Evolutionary conservation across 1,140 invertebrate species (phyloP).

Genomic region (Brachionus asplanchnoidis): DNA sequence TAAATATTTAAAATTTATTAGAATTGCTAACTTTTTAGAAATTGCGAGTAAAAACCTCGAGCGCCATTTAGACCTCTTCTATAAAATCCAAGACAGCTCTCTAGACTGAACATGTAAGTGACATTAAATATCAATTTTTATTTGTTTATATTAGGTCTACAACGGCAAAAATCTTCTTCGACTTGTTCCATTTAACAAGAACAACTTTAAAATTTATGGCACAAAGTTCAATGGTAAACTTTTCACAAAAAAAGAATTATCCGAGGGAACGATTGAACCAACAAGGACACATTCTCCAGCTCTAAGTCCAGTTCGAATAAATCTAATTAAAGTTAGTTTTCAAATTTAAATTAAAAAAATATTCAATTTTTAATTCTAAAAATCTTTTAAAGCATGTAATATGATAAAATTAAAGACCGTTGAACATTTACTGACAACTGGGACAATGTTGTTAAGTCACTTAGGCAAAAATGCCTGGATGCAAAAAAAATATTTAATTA

Average conservation of each 20-base stretch:
- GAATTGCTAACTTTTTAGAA: neutral
- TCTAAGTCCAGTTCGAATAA: neutral
- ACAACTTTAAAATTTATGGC: neutral
- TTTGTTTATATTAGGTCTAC: no score
- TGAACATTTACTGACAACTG: neutral
- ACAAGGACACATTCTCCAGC: neutral
- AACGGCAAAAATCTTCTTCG: no score
- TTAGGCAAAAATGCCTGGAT: neutral
- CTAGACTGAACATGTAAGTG: neutral
- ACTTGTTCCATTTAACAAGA: neutral
- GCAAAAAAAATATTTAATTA: neutral
- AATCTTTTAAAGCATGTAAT: no score
- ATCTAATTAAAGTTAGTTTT: neutral
- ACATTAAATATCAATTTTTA: no score
- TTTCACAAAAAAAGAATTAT: neutral
- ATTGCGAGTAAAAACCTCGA: neutral
- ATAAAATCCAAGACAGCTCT: neutral
- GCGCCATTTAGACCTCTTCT: neutral
- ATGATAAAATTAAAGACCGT: no score
- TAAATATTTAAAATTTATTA: neutral
- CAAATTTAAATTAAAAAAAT: no score
- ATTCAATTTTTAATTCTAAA: no score
- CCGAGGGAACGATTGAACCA: neutral
- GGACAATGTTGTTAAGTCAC: neutral
- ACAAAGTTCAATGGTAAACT: neutral